These are phyloP conservation scores for Strigamia crassipes DNA, from an alignment of 2,888 invertebrate species.

Conservation along the genomic window DNA sequence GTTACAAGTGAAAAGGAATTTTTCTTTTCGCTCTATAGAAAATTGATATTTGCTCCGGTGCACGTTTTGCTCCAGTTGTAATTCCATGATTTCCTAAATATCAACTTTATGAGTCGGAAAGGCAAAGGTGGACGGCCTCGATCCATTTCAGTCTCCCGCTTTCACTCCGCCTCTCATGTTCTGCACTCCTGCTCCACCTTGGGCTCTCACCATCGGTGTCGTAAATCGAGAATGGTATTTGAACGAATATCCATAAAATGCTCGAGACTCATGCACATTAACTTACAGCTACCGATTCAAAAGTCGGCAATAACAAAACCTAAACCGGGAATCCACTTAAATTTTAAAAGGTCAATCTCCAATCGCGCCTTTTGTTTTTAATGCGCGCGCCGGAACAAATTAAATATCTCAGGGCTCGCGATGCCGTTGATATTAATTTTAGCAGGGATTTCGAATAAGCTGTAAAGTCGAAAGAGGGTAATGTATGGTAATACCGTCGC, in stretches of 20 bases:
- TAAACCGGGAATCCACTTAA: not conserved
- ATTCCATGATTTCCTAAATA: conserved; percentile 21
- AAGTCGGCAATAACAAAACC: conserved; percentile 5
- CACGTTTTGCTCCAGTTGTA: conserved; percentile 21
- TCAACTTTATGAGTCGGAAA: conserved; percentile 16
- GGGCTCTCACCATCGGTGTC: conserved; percentile 9
- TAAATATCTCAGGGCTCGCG: not conserved
- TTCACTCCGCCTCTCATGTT: not conserved
- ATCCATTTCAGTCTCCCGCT: conserved; percentile 7
- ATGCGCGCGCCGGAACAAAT: not conserved
- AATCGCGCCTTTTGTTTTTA: not conserved
- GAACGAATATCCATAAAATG: conserved; percentile 17
- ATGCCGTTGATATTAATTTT: not conserved
- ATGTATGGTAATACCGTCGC: too few relatives aligned
- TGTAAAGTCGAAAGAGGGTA: not conserved
- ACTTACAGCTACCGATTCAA: conserved; percentile 16
- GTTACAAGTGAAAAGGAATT: not conserved
- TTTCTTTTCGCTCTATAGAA: not conserved
- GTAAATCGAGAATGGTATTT: conserved; percentile 16
- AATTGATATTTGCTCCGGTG: conserved; percentile 21
- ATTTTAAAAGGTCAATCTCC: not conserved
- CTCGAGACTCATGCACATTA: conserved; percentile 5
- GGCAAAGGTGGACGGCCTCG: conserved; percentile 21
- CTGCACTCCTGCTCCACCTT: not conserved
- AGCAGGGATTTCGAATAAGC: not conserved